phyloP scores from a whole-genome alignment of 2,888 invertebrate genomes.

The Leucoma salicis region DNA sequence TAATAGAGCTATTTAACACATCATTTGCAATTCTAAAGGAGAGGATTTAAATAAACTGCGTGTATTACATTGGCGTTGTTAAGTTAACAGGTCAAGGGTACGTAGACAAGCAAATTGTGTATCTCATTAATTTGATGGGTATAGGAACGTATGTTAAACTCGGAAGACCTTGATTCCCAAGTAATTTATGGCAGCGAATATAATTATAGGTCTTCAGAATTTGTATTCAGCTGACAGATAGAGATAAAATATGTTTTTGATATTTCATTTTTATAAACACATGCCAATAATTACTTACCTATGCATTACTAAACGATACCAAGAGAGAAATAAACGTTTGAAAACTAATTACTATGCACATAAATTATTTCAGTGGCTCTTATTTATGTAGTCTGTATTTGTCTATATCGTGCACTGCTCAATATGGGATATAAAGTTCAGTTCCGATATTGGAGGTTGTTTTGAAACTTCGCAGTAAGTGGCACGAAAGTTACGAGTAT shows the following conservation, averaged over 20 bases:
- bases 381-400: slow-evolving; percentile 17
- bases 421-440: slow-evolving; percentile 29
- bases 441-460: slow-evolving; percentile 20
- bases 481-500: slow-evolving; percentile 27
- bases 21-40: not conserved
- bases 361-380: slow-evolving; percentile 14
- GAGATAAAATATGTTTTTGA: too few species aligned
- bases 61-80: slow-evolving; percentile 2
- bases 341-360: slow-evolving; percentile 14
- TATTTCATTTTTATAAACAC: too few species aligned
- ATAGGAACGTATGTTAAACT: too few species aligned
- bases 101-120: slow-evolving; percentile 7
- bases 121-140: slow-evolving; percentile 16
- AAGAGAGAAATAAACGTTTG: slow-evolving; percentile 8
- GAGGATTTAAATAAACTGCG: not conserved
- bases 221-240: too few species aligned
- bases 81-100: slow-evolving; percentile 18
- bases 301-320: slow-evolving; percentile 2
- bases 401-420: slow-evolving; percentile 24
- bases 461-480: slow-evolving; percentile 29
- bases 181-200: too few species aligned
- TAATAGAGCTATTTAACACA: not conserved
- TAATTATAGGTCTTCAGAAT: too few species aligned
- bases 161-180: too few species aligned
- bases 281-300: not conserved